phyloP scores from a whole-genome alignment of 2,113 vertebrate species.

The Vulpes lagopus region DNA sequence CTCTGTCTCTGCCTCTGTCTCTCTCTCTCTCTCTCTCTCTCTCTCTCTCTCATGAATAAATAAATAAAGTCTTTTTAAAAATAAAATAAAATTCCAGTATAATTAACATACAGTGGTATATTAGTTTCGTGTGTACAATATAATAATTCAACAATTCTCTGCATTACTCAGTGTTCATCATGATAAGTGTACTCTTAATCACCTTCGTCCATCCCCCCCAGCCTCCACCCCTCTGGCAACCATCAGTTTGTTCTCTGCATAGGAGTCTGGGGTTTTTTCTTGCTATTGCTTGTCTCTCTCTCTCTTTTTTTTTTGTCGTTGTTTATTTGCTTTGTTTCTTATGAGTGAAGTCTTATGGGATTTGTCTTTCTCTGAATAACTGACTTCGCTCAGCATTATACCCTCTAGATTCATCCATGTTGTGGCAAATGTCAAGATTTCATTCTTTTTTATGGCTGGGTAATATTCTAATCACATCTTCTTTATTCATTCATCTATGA shows the following conservation, averaged over 20 bases:
- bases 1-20: no score
- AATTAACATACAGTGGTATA: neutral
- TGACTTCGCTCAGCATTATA: neutral
- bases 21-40: no score
- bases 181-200: neutral
- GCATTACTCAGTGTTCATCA: neutral
- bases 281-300: neutral
- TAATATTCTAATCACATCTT: neutral
- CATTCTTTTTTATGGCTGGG: neutral
- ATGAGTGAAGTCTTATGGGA: neutral
- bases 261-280: neutral
- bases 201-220: neutral
- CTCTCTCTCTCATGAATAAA: no score
- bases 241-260: neutral
- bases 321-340: neutral
- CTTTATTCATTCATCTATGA: neutral
- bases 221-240: neutral
- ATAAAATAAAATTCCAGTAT: neutral
- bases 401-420: neutral
- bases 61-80: no score
- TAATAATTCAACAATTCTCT: neutral
- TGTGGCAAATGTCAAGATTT: neutral
- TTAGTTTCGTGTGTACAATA: neutral
- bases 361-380: neutral
- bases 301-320: neutral